Conservation (phyloP, 2,113 vertebrate genomes). For the Ciconia stormi region DNA sequence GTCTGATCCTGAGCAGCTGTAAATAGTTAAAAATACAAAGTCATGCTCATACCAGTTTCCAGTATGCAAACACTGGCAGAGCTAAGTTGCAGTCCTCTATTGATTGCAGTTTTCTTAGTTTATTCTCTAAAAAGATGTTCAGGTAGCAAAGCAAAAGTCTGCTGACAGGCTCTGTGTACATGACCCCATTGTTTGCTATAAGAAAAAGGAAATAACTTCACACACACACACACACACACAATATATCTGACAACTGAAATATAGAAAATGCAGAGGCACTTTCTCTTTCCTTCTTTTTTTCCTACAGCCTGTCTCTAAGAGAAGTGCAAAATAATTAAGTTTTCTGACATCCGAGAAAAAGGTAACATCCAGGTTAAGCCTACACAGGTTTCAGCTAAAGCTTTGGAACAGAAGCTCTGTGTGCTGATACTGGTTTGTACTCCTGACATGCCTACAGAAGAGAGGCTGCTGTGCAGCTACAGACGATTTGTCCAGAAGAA, state of each 20-base stretch:
- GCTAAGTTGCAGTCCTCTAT: background rate
- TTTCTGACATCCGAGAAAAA: constrained; percentile 19
- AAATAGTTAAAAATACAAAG: constrained; percentile 45
- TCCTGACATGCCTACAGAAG: background rate
- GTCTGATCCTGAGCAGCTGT: constrained; percentile 7
- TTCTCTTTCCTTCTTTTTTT: constrained; percentile 35
- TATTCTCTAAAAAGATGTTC: background rate
- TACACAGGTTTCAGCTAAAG: constrained; percentile 30
- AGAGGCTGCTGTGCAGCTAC: constrained; percentile 4
- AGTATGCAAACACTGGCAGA: background rate
- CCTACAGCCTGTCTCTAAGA: constrained; percentile 28
- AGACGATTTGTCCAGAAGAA: background rate
- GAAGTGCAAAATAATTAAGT: constrained; percentile 56
- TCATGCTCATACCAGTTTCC: background rate
- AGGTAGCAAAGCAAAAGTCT: constrained; percentile 27
- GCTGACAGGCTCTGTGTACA: background rate
- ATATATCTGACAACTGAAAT: background rate
- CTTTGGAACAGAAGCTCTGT: constrained; percentile 15
- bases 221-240: background rate
- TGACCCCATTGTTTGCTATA: background rate
- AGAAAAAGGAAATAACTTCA: constrained; percentile 3
- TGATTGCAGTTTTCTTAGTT: background rate
- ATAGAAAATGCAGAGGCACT: constrained; percentile 41
- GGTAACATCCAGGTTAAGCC: background rate
- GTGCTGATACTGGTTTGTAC: background rate